A percentile compares a stretch with the other conserved stretches of the same genome.
Conservation (phyloP, 1,140 invertebrate genomes). For the Cydia amplana region DNA sequence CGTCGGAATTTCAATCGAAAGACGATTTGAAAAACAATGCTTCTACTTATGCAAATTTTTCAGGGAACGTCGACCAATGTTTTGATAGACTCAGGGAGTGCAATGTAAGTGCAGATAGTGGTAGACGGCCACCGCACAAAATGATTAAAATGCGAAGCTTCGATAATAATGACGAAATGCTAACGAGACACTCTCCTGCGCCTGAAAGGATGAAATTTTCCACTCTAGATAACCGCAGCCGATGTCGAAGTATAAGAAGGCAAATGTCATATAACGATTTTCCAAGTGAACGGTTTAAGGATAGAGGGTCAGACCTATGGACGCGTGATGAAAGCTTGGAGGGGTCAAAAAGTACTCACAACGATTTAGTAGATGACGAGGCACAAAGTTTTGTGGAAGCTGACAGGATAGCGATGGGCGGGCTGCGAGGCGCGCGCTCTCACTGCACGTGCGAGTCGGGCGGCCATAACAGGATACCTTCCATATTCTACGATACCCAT, state of each 20-base stretch:
- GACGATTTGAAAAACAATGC: constrained; percentile 61
- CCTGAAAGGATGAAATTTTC: constrained; percentile 67
- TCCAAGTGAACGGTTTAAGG: constrained; percentile 61
- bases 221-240: constrained; percentile 71
- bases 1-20: constrained; percentile 62
- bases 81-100: constrained; percentile 66
- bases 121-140: constrained; percentile 51
- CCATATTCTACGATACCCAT: constrained; percentile 74
- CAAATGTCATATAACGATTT: constrained; percentile 76
- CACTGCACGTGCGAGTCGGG: constrained; percentile 67
- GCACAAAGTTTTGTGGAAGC: constrained; percentile 65
- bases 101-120: constrained; percentile 50
- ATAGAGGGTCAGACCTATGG: constrained; percentile 58
- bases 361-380: constrained; percentile 61
- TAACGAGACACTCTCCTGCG: constrained; percentile 54
- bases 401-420: constrained; percentile 63
- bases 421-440: constrained; percentile 57
- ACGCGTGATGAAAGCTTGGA: constrained; percentile 58
- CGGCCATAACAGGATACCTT: constrained; percentile 62
- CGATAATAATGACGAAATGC: constrained; percentile 62
- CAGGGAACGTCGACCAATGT: constrained; percentile 72
- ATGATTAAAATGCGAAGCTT: constrained; percentile 63
- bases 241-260: constrained; percentile 69
- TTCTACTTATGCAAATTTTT: constrained; percentile 71
- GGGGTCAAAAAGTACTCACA: constrained; percentile 58